Percentiles rank a stretch among this genome's conserved stretches.
These are phyloP conservation scores for Drosophila anomelani DNA, from an alignment of 2,888 invertebrate genomes.

Conservation along the genomic window DNA sequence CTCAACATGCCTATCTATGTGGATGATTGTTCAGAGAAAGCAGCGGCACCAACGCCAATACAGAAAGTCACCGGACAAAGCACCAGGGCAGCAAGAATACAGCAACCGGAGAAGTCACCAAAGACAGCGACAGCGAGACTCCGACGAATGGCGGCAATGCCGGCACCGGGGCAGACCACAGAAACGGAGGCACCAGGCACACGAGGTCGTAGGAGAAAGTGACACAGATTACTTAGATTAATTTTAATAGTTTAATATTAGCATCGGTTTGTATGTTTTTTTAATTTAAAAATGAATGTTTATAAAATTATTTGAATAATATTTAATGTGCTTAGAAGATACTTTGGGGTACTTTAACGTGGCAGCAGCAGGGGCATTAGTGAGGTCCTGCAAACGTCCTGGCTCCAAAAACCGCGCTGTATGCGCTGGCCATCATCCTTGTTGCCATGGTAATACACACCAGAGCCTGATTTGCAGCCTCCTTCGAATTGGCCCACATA, in stretches of 20 bases:
- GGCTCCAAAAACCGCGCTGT: slow-evolving; percentile 82
- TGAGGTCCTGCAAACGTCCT: slow-evolving; percentile 78
- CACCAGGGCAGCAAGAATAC: slow-evolving; percentile 15
- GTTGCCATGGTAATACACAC: slow-evolving; percentile 77
- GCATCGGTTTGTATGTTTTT: slow-evolving; percentile 4
- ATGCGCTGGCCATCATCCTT: slow-evolving; percentile 64
- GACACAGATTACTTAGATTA: slow-evolving; percentile 17
- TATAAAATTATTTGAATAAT: slow-evolving; percentile 12
- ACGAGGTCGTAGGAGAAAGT: slow-evolving; percentile 55
- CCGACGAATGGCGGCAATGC: background rate
- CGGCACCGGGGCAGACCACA: background rate
- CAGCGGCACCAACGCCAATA: background rate
- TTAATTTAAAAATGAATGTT: background rate
- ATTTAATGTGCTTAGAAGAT: background rate
- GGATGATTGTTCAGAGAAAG: too few relatives aligned
- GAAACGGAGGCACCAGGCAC: slow-evolving; percentile 22
- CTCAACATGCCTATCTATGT: too few relatives aligned
- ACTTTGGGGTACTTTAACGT: too few relatives aligned
- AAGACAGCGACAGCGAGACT: slow-evolving; percentile 12
- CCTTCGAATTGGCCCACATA: slow-evolving; percentile 82
- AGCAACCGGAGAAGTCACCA: slow-evolving; percentile 16
- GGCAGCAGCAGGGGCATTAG: slow-evolving; percentile 47
- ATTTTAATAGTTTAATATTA: background rate
- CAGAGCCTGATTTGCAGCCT: slow-evolving; percentile 82
- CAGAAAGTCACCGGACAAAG: slow-evolving; percentile 23